Conservation (phyloP, 2,888 invertebrate species). For the Tenthredo mesomela region DNA sequence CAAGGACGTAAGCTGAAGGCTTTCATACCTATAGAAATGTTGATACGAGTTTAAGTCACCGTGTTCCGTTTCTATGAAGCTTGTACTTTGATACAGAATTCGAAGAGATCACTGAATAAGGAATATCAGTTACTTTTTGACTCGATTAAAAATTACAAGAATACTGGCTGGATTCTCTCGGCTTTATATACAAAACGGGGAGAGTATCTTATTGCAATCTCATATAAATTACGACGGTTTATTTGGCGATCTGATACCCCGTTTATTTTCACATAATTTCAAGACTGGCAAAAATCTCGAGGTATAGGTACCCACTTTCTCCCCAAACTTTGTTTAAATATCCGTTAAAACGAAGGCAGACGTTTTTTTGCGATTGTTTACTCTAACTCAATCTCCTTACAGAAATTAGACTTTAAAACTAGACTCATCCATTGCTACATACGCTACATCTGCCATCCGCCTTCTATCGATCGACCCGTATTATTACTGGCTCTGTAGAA, state of each 20-base stretch:
- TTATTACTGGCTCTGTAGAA: constrained; percentile 45
- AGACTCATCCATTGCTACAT: constrained; percentile 12
- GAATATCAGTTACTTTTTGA: neutral
- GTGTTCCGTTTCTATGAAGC: neutral
- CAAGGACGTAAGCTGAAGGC: constrained; percentile 16
- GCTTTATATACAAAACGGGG: neutral
- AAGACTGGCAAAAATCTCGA: constrained; percentile 11
- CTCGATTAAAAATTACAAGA: neutral
- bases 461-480: constrained; percentile 48
- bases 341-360: neutral
- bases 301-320: too few species aligned
- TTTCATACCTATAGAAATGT: neutral
- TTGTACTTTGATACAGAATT: neutral
- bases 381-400: neutral
- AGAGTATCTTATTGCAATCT: constrained; percentile 4
- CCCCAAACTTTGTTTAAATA: neutral
- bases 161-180: neutral
- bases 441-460: constrained; percentile 38
- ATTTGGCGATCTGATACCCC: neutral
- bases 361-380: neutral
- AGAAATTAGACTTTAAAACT: constrained; percentile 5
- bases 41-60: neutral
- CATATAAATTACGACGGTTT: constrained; percentile 14
- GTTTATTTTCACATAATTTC: constrained; percentile 19
- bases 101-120: neutral